Evolutionary conservation across 1,140 invertebrate genomes (phyloP), one percentile per base, ranked within the genome.

Genomic region (Heliconius congener): DNA sequence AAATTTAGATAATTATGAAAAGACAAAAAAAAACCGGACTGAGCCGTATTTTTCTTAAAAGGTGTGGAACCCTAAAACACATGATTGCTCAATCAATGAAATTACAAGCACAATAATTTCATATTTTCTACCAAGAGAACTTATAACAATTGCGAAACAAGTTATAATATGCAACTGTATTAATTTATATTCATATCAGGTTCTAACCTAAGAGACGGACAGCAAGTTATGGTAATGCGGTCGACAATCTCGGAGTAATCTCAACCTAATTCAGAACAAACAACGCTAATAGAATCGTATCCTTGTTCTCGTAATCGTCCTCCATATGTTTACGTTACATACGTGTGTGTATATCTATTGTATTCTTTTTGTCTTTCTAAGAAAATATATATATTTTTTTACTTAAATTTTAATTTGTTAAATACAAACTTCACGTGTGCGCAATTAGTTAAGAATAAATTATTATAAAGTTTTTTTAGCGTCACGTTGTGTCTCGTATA

Each of bases 181-280:
- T 80, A 5, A 37, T 37, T 37, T 55, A 66, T 70, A 76, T 74
- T 80, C 78, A 75, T 55, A 66, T 66, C 60, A 74, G 46, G 74
- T 23, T 70, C 57, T 8, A 70, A 70, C 50, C 71, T 66, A n/a
- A 66, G 60, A 74, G 73, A 71, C 73, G 73, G 72, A 55, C 78
- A 79, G 78, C 78, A 74, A 70, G 78, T 79, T 79, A 79, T 79
- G 78, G n/a, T 79, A 79, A 79, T 79, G 16, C 52, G 57, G 74
- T 66, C 72, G 72, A 79, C 73, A 79, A 74, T 74, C 78, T 79
- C 73, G 60, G 73, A 37, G 73, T 79, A 79, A 79, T 79, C 78
- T 79, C 78, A 73, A 46, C 55, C 73, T 74, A 79, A 79, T 74
- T 74, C 78, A 74, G 78, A 79, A 79, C 78, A 79, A 79, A 79